Evolutionary conservation across 2,888 invertebrate species (phyloP).

Genomic region (Maniola hyperantus): DNA sequence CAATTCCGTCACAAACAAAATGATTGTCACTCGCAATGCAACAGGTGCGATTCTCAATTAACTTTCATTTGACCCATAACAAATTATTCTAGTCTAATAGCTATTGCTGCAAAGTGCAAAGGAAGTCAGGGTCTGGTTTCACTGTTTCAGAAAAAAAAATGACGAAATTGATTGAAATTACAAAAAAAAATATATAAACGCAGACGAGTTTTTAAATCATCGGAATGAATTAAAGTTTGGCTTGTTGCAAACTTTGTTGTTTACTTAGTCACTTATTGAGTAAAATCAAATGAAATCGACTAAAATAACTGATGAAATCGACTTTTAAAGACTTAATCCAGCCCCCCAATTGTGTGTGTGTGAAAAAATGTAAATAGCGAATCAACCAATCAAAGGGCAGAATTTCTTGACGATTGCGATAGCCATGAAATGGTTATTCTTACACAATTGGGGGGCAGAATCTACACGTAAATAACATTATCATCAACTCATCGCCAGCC

Average conservation of each 20-base stretch:
- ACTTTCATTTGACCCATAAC: constrained; percentile 35
- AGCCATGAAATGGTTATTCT: too few relatives aligned
- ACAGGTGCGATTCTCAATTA: constrained; percentile 21
- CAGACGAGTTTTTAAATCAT: constrained; percentile 18
- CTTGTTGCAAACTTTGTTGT: background rate
- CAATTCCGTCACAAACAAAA: constrained; percentile 20
- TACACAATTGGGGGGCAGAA: too few relatives aligned
- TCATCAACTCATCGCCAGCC: too few relatives aligned
- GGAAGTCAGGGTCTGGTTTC: constrained; percentile 33
- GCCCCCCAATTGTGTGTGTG: too few relatives aligned
- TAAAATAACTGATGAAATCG: constrained; percentile 5
- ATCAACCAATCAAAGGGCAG: too few relatives aligned
- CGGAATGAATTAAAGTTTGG: constrained; percentile 16
- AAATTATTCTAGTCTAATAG: constrained; percentile 29
- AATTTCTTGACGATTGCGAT: too few relatives aligned
- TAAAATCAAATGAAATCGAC: background rate
- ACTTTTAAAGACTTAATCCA: too few relatives aligned
- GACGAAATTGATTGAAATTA: constrained; percentile 23
- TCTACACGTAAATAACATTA: background rate
- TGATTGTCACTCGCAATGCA: constrained; percentile 24
- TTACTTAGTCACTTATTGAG: background rate
- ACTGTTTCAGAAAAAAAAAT: constrained; percentile 28
- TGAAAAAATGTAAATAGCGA: too few relatives aligned
- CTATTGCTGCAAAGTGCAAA: constrained; percentile 20
- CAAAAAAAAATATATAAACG: constrained; percentile 22